These are phyloP conservation scores for Calliphora vicina DNA, from an alignment of 1,140 invertebrate genomes.

Conservation along the genomic window DNA sequence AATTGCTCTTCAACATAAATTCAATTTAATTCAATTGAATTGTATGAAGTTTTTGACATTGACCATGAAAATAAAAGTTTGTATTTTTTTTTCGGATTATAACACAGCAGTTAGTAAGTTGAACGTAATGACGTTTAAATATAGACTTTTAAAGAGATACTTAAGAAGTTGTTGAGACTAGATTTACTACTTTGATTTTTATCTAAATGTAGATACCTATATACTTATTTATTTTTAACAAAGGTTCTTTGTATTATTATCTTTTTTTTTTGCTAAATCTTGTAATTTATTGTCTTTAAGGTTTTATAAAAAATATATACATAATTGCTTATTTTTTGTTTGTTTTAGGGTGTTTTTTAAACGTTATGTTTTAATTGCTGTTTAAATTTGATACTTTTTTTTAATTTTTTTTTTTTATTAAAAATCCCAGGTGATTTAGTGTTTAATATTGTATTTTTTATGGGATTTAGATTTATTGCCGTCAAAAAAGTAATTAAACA, in stretches of 20 bases:
- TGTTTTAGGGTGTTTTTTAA: too few species aligned
- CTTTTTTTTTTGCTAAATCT: too few species aligned
- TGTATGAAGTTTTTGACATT: conserved; percentile 51
- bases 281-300: too few species aligned
- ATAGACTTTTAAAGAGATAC: neutral
- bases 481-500: too few species aligned
- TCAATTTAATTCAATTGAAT: conserved; percentile 47
- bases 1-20: conserved; percentile 39
- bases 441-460: too few species aligned
- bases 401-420: too few species aligned
- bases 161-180: neutral
- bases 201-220: neutral
- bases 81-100: neutral
- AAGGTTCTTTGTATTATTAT: neutral
- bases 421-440: too few species aligned
- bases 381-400: too few species aligned
- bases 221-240: neutral
- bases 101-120: neutral
- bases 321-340: too few species aligned
- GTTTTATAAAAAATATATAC: too few species aligned
- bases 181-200: neutral
- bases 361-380: too few species aligned
- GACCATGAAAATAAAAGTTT: conserved; percentile 45
- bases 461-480: too few species aligned
- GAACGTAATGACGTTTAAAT: neutral